Evolutionary conservation across 1,140 invertebrate species (phyloP).

Genomic region (Chrysomallon squamiferum): DNA sequence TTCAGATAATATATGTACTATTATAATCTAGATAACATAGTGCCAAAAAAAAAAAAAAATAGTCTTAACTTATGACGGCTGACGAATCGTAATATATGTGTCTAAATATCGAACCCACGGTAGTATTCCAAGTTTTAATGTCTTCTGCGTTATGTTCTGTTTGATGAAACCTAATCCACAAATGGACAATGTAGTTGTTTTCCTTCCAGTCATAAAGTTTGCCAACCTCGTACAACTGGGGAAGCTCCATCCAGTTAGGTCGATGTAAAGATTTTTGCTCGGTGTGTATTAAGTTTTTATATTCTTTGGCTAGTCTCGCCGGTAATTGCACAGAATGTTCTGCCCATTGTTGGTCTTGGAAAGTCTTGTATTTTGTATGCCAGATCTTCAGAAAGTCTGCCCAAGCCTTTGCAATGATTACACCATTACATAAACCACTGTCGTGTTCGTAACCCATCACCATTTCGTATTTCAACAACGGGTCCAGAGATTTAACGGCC

Average conservation of each 20-base stretch:
- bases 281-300: background rate
- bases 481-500: background rate
- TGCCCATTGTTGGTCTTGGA: background rate
- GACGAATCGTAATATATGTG: background rate
- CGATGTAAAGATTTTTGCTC: background rate
- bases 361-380: slow-evolving; percentile 1
- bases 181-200: background rate
- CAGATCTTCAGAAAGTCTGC: slow-evolving; percentile 3
- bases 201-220: background rate
- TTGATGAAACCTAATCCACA: background rate
- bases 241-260: background rate
- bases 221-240: background rate
- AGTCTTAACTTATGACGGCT: background rate
- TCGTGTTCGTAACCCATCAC: background rate
- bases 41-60: too few species aligned
- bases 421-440: background rate
- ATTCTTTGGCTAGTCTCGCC: background rate
- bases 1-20: too few species aligned
- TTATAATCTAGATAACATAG: too few species aligned
- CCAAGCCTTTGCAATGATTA: background rate
- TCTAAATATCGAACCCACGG: background rate
- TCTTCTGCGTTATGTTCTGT: background rate
- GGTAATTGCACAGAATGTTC: background rate
- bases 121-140: slow-evolving; percentile 2
- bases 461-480: background rate